Evolutionary conservation across 2,113 vertebrate species (phyloP).

Genomic region (Diphyllodes magnificus): DNA sequence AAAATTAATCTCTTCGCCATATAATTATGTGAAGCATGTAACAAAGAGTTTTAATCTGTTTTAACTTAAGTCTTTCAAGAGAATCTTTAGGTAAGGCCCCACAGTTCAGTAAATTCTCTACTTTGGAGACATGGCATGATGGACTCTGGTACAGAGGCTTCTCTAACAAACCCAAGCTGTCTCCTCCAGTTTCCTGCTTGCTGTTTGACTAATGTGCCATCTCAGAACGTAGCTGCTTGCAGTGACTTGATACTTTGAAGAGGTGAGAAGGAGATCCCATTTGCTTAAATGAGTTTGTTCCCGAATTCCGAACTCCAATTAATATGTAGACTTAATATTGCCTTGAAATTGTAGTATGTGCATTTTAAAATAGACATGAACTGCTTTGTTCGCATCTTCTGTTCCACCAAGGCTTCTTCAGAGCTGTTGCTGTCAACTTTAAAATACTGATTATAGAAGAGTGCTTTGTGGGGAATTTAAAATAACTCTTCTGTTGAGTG

Average conservation of each 20-base stretch:
- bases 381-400: background rate
- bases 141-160: background rate
- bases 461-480: background rate
- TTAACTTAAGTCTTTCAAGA: background rate
- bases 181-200: background rate
- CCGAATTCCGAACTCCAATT: background rate
- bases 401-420: background rate
- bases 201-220: background rate
- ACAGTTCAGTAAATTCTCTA: background rate
- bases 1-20: background rate
- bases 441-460: background rate
- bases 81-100: background rate
- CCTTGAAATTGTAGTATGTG: background rate
- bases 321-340: background rate
- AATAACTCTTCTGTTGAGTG: background rate
- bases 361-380: background rate
- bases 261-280: background rate
- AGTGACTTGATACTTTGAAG: background rate
- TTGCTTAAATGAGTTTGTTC: background rate
- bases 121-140: background rate
- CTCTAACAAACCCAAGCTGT: background rate
- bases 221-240: background rate
- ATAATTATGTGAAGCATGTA: background rate
- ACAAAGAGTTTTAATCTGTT: background rate
- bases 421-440: background rate